Evolutionary conservation across 2,888 invertebrate species (phyloP).

Genomic region (Scaeva pyrastri): DNA sequence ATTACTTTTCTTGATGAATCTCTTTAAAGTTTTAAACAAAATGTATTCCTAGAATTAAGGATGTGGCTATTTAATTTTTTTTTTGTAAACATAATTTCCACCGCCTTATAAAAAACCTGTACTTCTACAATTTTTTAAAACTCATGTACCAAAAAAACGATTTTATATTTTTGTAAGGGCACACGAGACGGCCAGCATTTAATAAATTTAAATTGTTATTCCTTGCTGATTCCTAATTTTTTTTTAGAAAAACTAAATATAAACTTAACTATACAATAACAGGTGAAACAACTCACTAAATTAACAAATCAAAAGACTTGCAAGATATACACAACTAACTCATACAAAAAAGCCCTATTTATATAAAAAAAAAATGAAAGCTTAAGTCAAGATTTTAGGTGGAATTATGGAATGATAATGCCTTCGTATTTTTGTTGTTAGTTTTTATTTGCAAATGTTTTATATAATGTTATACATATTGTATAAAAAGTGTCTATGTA

Average conservation of each 20-base stretch:
- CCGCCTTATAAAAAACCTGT: conserved; percentile 12
- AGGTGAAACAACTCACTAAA: conserved; percentile 20
- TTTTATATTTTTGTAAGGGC: conserved; percentile 35
- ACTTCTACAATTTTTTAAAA: conserved; percentile 16
- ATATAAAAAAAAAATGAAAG: conserved; percentile 3
- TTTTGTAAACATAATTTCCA: conserved; percentile 45
- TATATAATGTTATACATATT: conserved; percentile 11
- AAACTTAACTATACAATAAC: neutral
- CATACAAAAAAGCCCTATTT: neutral
- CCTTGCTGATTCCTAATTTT: conserved; percentile 44
- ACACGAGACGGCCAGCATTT: neutral
- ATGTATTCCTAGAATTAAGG: conserved; percentile 43
- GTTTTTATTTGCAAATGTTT: conserved; percentile 7
- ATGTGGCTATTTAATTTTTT: conserved; percentile 22
- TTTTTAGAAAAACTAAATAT: conserved; percentile 16
- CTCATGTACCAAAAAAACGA: neutral
- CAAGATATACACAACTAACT: conserved; percentile 21
- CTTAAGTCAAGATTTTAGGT: neutral
- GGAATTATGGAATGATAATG: neutral
- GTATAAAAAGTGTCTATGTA: conserved; percentile 9
- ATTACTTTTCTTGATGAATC: conserved; percentile 51
- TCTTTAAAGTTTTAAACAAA: conserved; percentile 24
- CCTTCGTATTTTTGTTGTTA: neutral
- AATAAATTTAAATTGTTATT: conserved; percentile 32
- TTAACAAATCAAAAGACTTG: conserved; percentile 32